Conservation (phyloP, 2,113 vertebrate species). For the Sphaerodactylus townsendi region DNA sequence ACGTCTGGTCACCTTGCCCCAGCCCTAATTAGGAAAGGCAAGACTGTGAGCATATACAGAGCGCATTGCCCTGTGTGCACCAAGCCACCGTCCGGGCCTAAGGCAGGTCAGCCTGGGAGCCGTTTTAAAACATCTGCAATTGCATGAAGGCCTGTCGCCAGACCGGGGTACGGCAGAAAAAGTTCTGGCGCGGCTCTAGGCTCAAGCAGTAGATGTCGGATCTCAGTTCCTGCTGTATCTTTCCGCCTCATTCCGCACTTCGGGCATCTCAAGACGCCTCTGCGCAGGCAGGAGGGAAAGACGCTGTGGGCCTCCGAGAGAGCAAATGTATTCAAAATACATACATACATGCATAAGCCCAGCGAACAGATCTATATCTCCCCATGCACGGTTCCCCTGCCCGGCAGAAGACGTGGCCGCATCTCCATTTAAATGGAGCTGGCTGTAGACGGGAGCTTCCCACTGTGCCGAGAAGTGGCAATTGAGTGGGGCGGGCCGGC, state of each 20-base stretch:
- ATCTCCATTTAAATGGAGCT: constrained; percentile 59
- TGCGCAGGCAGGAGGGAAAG: neutral
- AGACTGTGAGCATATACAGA: too few species aligned
- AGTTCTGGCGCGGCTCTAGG: too few species aligned
- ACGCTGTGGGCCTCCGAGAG: neutral
- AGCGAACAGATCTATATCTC: constrained; percentile 18
- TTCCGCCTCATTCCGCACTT: neutral
- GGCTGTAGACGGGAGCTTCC: constrained; percentile 37
- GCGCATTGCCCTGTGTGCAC: too few species aligned
- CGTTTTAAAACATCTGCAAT: too few species aligned
- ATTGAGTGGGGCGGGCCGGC: constrained; percentile 39
- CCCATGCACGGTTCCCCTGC: constrained; percentile 5
- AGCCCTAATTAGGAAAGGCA: too few species aligned
- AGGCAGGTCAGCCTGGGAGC: too few species aligned
- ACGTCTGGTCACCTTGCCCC: too few species aligned
- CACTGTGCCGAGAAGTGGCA: constrained; percentile 52
- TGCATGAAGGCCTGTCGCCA: too few species aligned
- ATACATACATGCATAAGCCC: constrained; percentile 2
- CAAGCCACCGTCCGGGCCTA: too few species aligned
- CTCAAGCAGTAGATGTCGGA: neutral
- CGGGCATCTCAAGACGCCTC: neutral
- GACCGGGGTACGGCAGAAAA: too few species aligned
- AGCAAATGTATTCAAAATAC: neutral
- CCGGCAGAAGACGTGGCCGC: constrained; percentile 28
- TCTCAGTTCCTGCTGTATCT: neutral